phyloP scores from a whole-genome alignment of 2,888 invertebrate genomes.

The Zeuzera pyrina region DNA sequence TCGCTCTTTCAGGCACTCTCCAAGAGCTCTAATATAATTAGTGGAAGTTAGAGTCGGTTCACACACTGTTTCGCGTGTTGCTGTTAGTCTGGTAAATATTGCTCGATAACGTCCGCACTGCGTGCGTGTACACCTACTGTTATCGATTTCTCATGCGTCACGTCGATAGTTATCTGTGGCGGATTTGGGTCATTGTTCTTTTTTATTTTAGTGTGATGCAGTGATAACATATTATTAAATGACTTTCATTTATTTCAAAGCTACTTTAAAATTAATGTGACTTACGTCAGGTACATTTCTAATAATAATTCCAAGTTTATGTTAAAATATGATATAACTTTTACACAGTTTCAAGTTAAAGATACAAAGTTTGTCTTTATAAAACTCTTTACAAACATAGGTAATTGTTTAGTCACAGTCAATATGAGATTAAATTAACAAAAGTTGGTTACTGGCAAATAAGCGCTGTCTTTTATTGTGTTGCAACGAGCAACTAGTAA shows the following conservation, averaged over 20 bases:
- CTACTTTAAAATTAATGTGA: too few species aligned
- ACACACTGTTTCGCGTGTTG: constrained; percentile 56
- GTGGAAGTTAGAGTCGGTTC: constrained; percentile 30
- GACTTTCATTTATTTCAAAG: too few species aligned
- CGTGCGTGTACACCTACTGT: constrained; percentile 58
- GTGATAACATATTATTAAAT: too few species aligned
- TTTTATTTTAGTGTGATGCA: constrained; percentile 53
- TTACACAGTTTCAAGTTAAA: too few species aligned
- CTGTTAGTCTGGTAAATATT: constrained; percentile 62
- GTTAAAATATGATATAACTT: too few species aligned
- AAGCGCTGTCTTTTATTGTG: constrained; percentile 13
- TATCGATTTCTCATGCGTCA: constrained; percentile 71
- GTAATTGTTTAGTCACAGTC: constrained; percentile 15
- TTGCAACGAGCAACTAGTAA: constrained; percentile 15
- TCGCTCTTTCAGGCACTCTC: constrained; percentile 32
- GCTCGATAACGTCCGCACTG: constrained; percentile 58
- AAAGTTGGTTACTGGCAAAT: constrained; percentile 24
- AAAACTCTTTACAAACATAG: too few species aligned
- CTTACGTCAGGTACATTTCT: too few species aligned
- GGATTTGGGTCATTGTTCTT: constrained; percentile 72
- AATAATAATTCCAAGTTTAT: too few species aligned
- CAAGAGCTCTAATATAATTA: constrained; percentile 47
- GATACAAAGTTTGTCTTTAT: too few species aligned
- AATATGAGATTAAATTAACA: constrained; percentile 25
- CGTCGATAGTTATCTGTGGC: constrained; percentile 64